phyloP scores from a whole-genome alignment of 2,113 vertebrate species.

The Anarhynchus alexandrinus region DNA sequence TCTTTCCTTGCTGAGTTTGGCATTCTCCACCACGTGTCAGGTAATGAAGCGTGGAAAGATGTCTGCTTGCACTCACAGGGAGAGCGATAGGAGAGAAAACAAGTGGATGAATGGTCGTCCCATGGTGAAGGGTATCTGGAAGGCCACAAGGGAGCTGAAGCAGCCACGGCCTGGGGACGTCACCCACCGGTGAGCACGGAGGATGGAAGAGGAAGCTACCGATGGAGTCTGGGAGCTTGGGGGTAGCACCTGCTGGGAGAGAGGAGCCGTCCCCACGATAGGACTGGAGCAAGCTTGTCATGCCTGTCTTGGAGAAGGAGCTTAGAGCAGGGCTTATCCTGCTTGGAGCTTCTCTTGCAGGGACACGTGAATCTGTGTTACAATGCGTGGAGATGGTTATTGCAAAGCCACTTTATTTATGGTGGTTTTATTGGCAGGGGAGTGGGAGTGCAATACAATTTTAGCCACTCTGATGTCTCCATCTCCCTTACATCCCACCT shows the following conservation, averaged over 20 bases:
- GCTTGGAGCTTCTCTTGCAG: slow-evolving; percentile 31
- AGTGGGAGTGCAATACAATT: slow-evolving; percentile 69
- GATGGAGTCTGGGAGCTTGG: background rate
- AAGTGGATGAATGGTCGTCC: background rate
- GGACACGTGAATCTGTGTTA: slow-evolving; percentile 26
- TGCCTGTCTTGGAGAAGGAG: background rate
- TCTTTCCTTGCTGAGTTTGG: background rate
- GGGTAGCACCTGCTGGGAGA: background rate
- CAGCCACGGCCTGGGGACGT: fast-evolving
- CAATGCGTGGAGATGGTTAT: slow-evolving; percentile 52
- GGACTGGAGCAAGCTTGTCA: background rate
- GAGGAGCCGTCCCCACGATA: background rate
- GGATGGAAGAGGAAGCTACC: background rate
- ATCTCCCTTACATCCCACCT: slow-evolving; percentile 58
- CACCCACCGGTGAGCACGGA: background rate
- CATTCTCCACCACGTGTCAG: background rate
- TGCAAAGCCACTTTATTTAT: slow-evolving; percentile 68
- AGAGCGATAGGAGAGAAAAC: background rate
- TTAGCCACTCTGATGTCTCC: slow-evolving; percentile 63
- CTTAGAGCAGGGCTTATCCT: slow-evolving; percentile 10
- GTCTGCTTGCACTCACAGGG: background rate
- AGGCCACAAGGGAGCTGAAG: background rate
- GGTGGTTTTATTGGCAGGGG: slow-evolving; percentile 66
- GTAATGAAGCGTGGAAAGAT: background rate
- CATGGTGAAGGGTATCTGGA: background rate